Evolutionary conservation across 2,888 invertebrate genomes (phyloP).

Genomic region (Hyalella azteca): DNA sequence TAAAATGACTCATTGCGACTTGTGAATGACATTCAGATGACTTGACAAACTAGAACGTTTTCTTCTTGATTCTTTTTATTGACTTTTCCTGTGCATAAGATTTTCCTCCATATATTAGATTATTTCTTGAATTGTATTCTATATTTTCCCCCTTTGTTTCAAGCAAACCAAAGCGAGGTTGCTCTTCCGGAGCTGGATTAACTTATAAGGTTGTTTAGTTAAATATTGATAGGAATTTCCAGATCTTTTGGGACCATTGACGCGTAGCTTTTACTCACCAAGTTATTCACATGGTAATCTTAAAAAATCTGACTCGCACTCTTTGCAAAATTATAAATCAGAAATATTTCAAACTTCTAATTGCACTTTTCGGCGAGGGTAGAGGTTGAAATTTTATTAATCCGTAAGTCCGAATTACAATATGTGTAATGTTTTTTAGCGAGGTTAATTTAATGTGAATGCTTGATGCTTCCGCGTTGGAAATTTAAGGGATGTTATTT

Average conservation of each 20-base stretch:
- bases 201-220: conserved; percentile 16
- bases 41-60: neutral
- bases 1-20: neutral
- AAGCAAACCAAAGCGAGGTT: neutral
- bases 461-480: too few relatives aligned
- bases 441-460: neutral
- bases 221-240: neutral
- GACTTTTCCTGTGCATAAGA: neutral
- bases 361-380: too few relatives aligned
- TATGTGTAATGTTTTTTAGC: neutral
- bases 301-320: too few relatives aligned
- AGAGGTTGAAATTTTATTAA: too few relatives aligned
- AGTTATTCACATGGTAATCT: too few relatives aligned
- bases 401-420: too few relatives aligned
- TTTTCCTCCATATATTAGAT: neutral
- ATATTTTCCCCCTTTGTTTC: neutral
- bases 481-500: too few relatives aligned
- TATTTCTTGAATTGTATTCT: neutral
- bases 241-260: too few relatives aligned
- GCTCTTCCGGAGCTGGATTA: conserved; percentile 7
- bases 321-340: too few relatives aligned
- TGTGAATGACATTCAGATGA: neutral
- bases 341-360: too few relatives aligned
- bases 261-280: too few relatives aligned
- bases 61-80: neutral